These are phyloP conservation scores for Pseudorhombus dupliciocellatus DNA, from an alignment of 2,113 vertebrate species.

Conservation along the genomic window DNA sequence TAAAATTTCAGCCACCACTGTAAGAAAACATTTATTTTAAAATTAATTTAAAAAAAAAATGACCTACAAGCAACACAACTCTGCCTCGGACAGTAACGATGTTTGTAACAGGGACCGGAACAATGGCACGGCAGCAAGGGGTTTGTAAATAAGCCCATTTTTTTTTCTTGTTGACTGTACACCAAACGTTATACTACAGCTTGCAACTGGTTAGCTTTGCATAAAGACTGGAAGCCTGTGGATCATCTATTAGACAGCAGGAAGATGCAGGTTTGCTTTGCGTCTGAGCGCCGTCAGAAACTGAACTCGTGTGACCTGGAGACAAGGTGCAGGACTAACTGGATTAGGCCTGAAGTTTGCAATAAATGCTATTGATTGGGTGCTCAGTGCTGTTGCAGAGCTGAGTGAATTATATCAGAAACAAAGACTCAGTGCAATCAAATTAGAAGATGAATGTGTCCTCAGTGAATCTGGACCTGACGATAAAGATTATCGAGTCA, in stretches of 20 bases:
- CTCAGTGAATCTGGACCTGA: background rate
- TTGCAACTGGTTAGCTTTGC: background rate
- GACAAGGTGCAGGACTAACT: background rate
- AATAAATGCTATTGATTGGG: background rate
- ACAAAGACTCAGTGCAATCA: background rate
- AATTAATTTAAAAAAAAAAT: background rate
- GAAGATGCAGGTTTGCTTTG: too few species aligned
- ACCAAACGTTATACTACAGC: too few species aligned
- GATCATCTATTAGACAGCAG: too few species aligned
- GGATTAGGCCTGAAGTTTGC: background rate
- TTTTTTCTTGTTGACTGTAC: too few species aligned
- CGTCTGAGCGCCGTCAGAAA: too few species aligned
- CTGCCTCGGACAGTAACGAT: background rate
- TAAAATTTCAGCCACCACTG: background rate
- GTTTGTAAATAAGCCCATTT: too few species aligned
- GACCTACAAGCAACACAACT: background rate
- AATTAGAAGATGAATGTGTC: background rate
- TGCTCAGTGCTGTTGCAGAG: background rate
- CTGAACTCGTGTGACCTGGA: too few species aligned
- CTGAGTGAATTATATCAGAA: background rate
- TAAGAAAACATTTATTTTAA: background rate
- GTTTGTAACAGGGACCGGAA: background rate
- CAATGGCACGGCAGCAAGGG: background rate
- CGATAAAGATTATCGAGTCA: background rate
- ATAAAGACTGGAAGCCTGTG: too few species aligned